Base-by-base conservation (phyloP, 2,113 vertebrate species). In the Ranitomeya variabilis region DNA sequence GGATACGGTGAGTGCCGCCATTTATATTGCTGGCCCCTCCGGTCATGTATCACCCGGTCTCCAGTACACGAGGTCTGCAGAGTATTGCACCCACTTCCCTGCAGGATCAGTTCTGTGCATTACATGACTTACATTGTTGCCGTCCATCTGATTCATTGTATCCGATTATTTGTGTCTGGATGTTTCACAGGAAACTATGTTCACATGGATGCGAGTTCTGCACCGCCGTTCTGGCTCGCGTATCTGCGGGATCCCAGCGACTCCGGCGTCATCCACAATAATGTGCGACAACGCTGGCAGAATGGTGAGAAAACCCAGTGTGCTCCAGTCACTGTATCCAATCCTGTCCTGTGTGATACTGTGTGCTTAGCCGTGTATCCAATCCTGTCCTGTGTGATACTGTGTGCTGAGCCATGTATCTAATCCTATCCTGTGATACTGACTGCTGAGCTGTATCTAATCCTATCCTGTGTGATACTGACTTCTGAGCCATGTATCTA, bases 261-360 rank as follows among this genome's bases (percentile, higher is more conserved):
- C 90, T 96, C 96, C 13, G 96, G 96, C 9, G 93, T 94, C 18
- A 96, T 96, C 91, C 96, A 96, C 87, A 96, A 95, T 90, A 94
- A 96, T 85, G 91, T 96, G 74, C 91, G 94, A 8, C 95, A 96
- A 90, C 94, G 95, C 79, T 96, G 95, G 95, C 91, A 96, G 21
- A 95, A 84, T 4, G 95, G 95, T 96, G 91, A 14, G 77, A 23
- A 51, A 9, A 31, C 31, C 26, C 4, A 14, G 31, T 2, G 4
- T 64, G 19, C 62, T 64, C 5, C 62, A 19, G 62, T 19, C 18
- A 6, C 16, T 64, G 18, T 64, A 19, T 45, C 37, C 37, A 45
- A 19, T 19, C 5, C 59, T 15, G 15, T 16, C 1, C 59, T 60
- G 14, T 60, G 59, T 60, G 59, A 60, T 60, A 60, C 15, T 16